Conservation (phyloP, 2,797 vertebrate genomes). For the Coracias cyanogaster region DNA sequence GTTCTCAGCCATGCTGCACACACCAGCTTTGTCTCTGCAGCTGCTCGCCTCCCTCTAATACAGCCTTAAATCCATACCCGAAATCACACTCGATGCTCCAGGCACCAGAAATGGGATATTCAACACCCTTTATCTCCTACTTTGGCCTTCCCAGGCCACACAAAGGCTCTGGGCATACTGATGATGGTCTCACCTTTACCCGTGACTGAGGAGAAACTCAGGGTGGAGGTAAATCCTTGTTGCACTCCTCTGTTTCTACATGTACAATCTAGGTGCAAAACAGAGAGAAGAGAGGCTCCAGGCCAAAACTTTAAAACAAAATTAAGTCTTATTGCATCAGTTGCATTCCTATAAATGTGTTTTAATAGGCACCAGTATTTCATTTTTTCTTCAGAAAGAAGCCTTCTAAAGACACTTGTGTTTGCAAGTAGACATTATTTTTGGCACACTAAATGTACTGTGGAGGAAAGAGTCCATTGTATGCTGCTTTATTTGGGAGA, state of each 20-base stretch:
- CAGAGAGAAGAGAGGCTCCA: neutral
- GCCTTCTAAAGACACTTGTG: neutral
- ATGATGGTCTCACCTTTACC: neutral
- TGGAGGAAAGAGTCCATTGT: neutral
- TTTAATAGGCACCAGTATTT: slow-evolving; percentile 17
- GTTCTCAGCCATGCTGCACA: neutral
- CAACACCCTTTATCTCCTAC: neutral
- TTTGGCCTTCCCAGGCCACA: neutral
- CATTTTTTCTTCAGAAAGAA: slow-evolving; percentile 11
- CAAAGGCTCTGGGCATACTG: neutral
- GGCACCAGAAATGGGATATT: neutral
- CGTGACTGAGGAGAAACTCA: neutral
- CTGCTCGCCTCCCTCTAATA: neutral
- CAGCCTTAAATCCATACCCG: neutral
- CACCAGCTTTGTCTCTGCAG: neutral
- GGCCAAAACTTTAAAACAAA: neutral
- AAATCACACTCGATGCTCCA: neutral
- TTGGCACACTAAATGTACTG: neutral
- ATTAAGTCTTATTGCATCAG: neutral
- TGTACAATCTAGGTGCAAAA: neutral
- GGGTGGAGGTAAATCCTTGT: neutral
- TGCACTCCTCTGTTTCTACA: neutral
- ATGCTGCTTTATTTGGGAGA: neutral
- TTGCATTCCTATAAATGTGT: neutral
- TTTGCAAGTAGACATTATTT: slow-evolving; percentile 15